Evolutionary conservation across 2,113 vertebrate genomes (phyloP).

Genomic region (Progne subis): DNA sequence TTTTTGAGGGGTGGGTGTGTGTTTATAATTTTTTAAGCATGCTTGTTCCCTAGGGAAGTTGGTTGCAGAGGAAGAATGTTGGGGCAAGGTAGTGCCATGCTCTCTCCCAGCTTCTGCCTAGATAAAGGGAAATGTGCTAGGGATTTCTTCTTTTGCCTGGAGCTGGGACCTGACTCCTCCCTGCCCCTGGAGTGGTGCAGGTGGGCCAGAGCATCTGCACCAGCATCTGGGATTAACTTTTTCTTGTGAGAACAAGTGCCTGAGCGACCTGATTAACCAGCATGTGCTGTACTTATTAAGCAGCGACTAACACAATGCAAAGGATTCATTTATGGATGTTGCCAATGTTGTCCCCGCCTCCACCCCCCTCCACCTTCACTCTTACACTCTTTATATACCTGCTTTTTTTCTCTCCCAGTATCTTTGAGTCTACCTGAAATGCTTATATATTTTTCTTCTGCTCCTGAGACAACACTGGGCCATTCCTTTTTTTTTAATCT

Average conservation of each 20-base stretch:
- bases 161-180: neutral
- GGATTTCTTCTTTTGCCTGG: neutral
- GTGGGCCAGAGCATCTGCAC: neutral
- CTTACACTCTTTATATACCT: neutral
- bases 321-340: neutral
- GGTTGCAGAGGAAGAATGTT: neutral
- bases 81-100: rapidly evolving
- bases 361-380: neutral
- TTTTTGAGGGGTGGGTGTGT: neutral
- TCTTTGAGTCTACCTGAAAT: neutral
- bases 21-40: neutral
- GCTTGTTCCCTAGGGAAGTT: neutral
- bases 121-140: neutral
- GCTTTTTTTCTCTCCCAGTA: neutral
- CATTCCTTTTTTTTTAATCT: neutral
- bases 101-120: neutral
- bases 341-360: no score
- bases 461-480: neutral
- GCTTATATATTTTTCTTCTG: neutral
- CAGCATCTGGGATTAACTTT: neutral
- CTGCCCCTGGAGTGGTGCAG: neutral
- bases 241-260: neutral
- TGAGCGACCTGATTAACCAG: neutral
- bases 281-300: neutral
- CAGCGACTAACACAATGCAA: neutral